Conservation (phyloP, 2,113 vertebrate genomes). For the Triplophysa dalaica region DNA sequence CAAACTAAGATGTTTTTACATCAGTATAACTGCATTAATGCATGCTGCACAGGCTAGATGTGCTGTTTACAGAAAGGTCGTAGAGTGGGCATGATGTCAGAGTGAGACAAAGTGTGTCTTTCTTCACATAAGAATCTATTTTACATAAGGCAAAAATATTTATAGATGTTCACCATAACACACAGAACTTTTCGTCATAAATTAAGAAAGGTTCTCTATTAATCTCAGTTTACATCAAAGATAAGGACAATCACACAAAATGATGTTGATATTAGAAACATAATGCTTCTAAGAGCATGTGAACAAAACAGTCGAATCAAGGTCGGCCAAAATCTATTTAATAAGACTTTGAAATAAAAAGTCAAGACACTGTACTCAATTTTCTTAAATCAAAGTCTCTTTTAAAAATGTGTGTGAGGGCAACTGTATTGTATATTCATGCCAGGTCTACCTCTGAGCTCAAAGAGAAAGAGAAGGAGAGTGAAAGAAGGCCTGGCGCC, state of each 20-base stretch:
- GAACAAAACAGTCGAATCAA: constrained; percentile 2
- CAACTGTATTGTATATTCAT: neutral
- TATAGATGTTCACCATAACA: constrained; percentile 3
- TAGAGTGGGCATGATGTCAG: constrained; percentile 43
- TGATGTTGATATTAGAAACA: neutral
- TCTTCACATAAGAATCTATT: constrained; percentile 30
- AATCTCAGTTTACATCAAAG: too few species aligned
- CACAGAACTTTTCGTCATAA: neutral
- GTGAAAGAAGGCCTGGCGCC: constrained; percentile 21
- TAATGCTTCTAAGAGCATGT: neutral
- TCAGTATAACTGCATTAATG: constrained; percentile 23
- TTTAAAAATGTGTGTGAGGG: neutral
- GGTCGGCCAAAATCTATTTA: neutral
- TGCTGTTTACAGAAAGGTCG: constrained; percentile 17
- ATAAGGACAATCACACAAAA: too few species aligned
- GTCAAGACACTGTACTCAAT: neutral
- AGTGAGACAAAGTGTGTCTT: constrained; percentile 25
- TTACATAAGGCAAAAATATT: constrained; percentile 16
- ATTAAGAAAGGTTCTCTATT: too few species aligned
- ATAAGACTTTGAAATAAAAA: neutral
- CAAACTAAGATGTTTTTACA: neutral
- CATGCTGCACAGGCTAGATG: neutral
- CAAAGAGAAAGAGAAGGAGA: neutral
- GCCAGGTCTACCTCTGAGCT: constrained; percentile 17
- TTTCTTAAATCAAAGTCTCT: constrained; percentile 25